Evolutionary conservation across 2,797 vertebrate genomes (phyloP).

Genomic region (Ambastaia sidthimunki): DNA sequence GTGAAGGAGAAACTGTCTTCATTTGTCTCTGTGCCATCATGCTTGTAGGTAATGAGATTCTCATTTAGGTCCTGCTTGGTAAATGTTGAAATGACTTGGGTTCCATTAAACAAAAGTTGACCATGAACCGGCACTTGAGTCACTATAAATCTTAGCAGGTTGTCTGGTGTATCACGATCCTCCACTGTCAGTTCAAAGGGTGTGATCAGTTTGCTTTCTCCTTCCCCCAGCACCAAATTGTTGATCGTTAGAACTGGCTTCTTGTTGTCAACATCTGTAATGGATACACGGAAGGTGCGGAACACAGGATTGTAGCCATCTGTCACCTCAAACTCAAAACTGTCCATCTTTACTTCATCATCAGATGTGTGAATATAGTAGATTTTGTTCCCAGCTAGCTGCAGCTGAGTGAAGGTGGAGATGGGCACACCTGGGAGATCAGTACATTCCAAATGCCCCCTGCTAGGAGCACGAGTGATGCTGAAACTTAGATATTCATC

Average conservation of each 20-base stretch:
- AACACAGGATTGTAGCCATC: conserved; percentile 85
- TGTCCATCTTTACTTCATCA: conserved; percentile 88
- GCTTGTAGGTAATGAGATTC: conserved; percentile 86
- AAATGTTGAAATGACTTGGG: conserved; percentile 78
- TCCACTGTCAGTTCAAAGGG: conserved; percentile 87
- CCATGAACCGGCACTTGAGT: conserved; percentile 86
- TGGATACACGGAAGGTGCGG: conserved; percentile 84
- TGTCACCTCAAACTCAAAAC: conserved; percentile 89
- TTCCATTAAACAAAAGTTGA: conserved; percentile 83
- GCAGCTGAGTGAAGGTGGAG: conserved; percentile 84
- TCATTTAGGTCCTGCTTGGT: conserved; percentile 87
- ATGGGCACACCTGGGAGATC: conserved; percentile 83
- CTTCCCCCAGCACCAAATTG: conserved; percentile 80
- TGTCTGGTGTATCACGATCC: conserved; percentile 84
- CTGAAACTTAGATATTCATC: conserved; percentile 84
- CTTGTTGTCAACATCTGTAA: conserved; percentile 87
- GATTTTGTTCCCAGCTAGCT: conserved; percentile 87
- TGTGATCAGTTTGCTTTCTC: conserved; percentile 84
- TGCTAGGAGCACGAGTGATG: conserved; percentile 81
- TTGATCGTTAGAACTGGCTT: conserved; percentile 85
- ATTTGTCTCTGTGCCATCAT: conserved; percentile 80
- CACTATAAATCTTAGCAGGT: conserved; percentile 80
- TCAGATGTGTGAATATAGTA: conserved; percentile 86
- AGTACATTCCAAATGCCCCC: conserved; percentile 84
- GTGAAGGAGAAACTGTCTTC: conserved; percentile 90